Evolutionary conservation across 2,888 invertebrate genomes (phyloP).

Genomic region (Lasioglossum lativentre): DNA sequence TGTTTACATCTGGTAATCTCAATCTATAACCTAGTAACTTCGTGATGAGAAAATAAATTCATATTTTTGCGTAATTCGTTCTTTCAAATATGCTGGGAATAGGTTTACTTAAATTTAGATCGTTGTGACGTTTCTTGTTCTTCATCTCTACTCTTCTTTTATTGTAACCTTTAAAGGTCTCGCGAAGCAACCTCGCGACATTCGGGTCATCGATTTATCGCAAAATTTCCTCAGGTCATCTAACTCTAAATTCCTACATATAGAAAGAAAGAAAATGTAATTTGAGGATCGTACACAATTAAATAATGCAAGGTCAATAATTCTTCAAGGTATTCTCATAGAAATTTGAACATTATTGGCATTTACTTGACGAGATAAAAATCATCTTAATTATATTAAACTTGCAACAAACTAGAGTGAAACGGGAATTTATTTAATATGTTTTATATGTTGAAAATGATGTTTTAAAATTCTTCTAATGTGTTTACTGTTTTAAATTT

Average conservation of each 20-base stretch:
- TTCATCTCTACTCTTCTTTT: background rate
- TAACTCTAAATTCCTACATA: background rate
- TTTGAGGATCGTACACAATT: background rate
- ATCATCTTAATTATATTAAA: background rate
- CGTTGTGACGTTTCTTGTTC: background rate
- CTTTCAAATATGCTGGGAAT: background rate
- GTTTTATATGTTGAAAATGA: no score
- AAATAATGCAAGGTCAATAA: background rate
- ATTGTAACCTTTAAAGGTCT: conserved; percentile 19
- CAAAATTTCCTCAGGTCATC: background rate
- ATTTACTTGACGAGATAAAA: background rate
- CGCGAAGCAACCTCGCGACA: background rate
- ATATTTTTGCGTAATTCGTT: background rate
- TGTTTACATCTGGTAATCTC: no score
- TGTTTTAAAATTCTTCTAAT: no score
- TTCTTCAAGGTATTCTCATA: background rate
- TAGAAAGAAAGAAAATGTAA: background rate
- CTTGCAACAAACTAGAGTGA: no score
- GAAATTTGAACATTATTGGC: background rate
- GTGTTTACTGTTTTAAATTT: no score
- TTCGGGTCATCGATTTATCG: conserved; percentile 19
- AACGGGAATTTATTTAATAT: no score
- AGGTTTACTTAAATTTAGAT: background rate
- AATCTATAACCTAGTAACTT: no score
- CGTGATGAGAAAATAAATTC: no score